Percentiles rank a stretch among this genome's conserved stretches.
Evolutionary conservation across 2,797 vertebrate genomes (phyloP).

Genomic region (Acrossocheilus wenchowensis): DNA sequence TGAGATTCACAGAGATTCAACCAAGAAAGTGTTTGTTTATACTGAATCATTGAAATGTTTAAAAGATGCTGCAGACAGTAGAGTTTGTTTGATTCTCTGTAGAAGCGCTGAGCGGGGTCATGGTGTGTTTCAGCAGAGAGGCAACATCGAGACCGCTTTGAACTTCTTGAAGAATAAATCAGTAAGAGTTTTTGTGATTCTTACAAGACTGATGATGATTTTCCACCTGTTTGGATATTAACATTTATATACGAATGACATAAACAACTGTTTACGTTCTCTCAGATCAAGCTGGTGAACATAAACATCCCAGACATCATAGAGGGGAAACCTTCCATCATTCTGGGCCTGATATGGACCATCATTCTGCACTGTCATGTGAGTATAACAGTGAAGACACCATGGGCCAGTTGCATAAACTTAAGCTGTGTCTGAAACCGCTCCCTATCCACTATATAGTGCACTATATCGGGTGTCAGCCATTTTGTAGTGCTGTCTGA

Average conservation of each 20-base stretch:
- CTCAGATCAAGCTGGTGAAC: constrained; percentile 91
- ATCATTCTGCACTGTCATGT: constrained; percentile 95
- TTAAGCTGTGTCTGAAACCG: too few relatives aligned
- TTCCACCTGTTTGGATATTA: background rate
- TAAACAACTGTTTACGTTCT: background rate
- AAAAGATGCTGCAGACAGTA: background rate
- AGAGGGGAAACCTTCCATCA: constrained; percentile 90
- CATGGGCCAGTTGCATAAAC: too few relatives aligned
- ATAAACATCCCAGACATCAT: constrained; percentile 92
- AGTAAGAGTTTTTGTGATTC: constrained; percentile 66
- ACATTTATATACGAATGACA: background rate
- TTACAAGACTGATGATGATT: background rate
- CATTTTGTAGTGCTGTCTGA: too few relatives aligned
- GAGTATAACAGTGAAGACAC: constrained; percentile 67
- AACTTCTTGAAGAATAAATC: constrained; percentile 87
- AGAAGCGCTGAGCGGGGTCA: constrained; percentile 87
- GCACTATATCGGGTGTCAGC: too few relatives aligned
- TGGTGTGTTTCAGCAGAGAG: constrained; percentile 87
- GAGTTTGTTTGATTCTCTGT: constrained; percentile 15
- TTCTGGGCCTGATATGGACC: constrained; percentile 92
- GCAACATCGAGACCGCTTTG: constrained; percentile 88
- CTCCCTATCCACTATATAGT: too few relatives aligned
- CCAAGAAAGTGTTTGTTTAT: background rate
- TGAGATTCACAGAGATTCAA: background rate
- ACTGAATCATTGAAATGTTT: background rate